Base-by-base conservation (phyloP, 2,797 vertebrate species). In the Centroberyx gerrardi region DNA sequence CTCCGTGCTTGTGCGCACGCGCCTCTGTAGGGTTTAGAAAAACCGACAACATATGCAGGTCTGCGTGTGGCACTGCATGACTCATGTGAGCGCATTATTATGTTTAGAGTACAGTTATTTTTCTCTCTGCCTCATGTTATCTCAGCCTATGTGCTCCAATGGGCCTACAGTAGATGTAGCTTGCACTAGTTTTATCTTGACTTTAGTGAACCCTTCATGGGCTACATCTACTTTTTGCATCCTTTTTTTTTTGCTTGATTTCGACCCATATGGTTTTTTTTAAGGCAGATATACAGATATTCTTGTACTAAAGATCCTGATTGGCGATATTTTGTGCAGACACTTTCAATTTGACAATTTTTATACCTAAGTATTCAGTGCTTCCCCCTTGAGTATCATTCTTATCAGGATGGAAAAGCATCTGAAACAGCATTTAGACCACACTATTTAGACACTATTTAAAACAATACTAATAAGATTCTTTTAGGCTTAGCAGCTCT, bases 61-160 rank as follows among this genome's bases (percentile, higher is more conserved):
- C 62, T 69, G 73, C 18, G 8, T 49, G 53, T 64, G 46, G 10
- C 68, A 71, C 77, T 28, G 14, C 48, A 58, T 88, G 82, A 87
- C 70, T 86, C 80, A 80, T 58, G 8, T 12, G 51, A 66, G 70
- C 66, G 68, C 60, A 27, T 86, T 66, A 78, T 76, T 73, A 70
- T 68, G 40, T 42, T 84, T 62, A 79, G 83, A 73, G 85, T 68
- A 71, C 15, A 4, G 58, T 54, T 67, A 17, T 54, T 60, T 81
- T 80, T 59, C 33, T 80, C 62, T 27, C 8, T 8, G 33, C 33
- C 33, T 7, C 33, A 33, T 5, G 33, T 33, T 33, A 33, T 33
- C 33, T 33, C 33, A 33, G 33, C 33, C 33, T 4, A 17, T 70
- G 73, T 56, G 68, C 67, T 73, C 38, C 33, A 42, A 52, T 58